Conservation (phyloP, 2,113 vertebrate genomes). For the Vireo altiloquus region DNA sequence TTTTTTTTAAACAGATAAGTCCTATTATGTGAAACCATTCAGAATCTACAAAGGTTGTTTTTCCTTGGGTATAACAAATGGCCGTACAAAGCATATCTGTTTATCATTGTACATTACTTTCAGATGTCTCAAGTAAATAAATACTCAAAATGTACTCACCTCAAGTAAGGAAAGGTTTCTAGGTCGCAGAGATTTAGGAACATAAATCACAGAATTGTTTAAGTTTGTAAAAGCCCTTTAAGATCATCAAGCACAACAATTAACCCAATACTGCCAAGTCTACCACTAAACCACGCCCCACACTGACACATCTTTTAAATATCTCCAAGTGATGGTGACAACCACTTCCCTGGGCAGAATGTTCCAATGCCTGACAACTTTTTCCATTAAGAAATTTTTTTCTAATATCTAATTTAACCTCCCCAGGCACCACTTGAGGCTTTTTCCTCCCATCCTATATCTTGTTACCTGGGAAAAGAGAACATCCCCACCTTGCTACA, state of each 20-base stretch:
- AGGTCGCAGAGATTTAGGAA: not conserved
- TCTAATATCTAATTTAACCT: not conserved
- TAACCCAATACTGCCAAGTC: not conserved
- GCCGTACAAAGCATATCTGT: not conserved
- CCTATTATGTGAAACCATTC: not conserved
- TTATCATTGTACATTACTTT: not conserved
- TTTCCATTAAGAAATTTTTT: not conserved
- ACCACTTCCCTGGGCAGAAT: not conserved
- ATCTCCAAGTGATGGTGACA: not conserved
- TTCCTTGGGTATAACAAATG: not conserved
- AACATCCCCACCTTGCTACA: not conserved
- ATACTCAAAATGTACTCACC: not conserved
- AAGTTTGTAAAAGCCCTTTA: not conserved
- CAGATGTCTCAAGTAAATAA: not conserved
- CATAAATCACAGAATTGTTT: not conserved
- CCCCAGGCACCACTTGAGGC: not conserved
- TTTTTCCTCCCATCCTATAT: not conserved
- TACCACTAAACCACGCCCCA: not conserved
- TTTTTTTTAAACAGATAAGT: not conserved
- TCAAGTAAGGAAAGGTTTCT: conserved; percentile 12
- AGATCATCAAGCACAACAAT: not conserved
- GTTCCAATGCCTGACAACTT: not conserved
- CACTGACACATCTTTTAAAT: not conserved
- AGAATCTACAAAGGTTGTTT: not conserved
- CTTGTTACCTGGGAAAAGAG: not conserved